Percentiles rank a stretch among this genome's conserved stretches.
These are phyloP conservation scores for Mellilla xanthometata DNA, from an alignment of 2,888 invertebrate genomes.

Conservation along the genomic window DNA sequence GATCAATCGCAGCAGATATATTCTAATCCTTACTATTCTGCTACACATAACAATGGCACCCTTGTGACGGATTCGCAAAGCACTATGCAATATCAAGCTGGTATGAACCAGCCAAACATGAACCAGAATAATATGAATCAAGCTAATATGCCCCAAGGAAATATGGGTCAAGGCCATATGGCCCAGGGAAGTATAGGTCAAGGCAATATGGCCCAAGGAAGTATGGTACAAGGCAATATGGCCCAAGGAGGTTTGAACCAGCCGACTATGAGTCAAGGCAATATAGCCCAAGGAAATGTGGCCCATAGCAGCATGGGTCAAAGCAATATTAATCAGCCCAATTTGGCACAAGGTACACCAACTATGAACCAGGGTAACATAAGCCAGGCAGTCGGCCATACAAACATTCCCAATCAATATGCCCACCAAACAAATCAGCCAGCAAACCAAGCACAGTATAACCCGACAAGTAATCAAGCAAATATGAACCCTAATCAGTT, in stretches of 20 bases:
- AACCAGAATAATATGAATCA: constrained; percentile 21
- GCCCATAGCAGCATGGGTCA: constrained; percentile 20
- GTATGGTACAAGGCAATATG: constrained; percentile 27
- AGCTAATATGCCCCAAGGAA: constrained; percentile 28
- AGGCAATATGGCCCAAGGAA: constrained; percentile 1
- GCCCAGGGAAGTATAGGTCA: constrained; percentile 8
- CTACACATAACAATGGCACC: constrained; percentile 52
- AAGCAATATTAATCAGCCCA: constrained; percentile 5
- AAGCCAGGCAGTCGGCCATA: background rate
- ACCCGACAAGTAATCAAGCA: constrained; percentile 5
- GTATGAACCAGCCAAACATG: constrained; percentile 6
- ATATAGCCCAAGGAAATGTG: constrained; percentile 2
- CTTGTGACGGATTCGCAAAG: constrained; percentile 60
- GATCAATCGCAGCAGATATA: constrained; percentile 56
- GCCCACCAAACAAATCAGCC: constrained; percentile 3
- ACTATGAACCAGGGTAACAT: background rate
- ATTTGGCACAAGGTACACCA: constrained; percentile 29
- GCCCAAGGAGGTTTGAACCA: constrained; percentile 14
- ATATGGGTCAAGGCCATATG: constrained; percentile 27
- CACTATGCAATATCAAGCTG: constrained; percentile 32
- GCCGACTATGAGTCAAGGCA: constrained; percentile 3
- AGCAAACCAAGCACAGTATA: constrained; percentile 2
- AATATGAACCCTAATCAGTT: constrained; percentile 26
- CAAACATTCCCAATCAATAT: constrained; percentile 7
- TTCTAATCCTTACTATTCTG: constrained; percentile 62